Conservation (phyloP, 2,113 vertebrate genomes). For the Vidua macroura region DNA sequence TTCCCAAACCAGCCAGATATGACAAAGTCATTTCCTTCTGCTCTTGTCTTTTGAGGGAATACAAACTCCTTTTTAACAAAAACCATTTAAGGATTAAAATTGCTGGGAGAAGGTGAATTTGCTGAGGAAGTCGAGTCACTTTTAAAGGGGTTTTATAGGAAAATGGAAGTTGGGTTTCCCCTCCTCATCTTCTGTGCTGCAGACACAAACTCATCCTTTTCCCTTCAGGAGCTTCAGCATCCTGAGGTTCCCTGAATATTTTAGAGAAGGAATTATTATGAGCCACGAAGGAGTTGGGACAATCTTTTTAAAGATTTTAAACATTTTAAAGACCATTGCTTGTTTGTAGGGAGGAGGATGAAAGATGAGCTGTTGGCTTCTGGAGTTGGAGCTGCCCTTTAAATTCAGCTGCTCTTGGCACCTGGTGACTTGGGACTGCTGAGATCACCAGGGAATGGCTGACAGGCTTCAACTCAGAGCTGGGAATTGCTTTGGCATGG, state of each 20-base stretch:
- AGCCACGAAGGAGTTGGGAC: neutral
- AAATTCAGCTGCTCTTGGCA: neutral
- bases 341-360: slow-evolving; percentile 2
- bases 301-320: neutral
- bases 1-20: slow-evolving; percentile 89
- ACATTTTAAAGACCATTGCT: neutral
- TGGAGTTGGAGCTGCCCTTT: neutral
- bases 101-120: slow-evolving; percentile 53
- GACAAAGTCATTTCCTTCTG: slow-evolving; percentile 90
- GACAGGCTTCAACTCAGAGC: neutral
- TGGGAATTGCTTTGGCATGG: neutral
- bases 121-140: neutral
- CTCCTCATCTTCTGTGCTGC: neutral
- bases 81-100: slow-evolving; percentile 71
- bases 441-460: neutral
- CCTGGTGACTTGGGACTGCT: neutral
- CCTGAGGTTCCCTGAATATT: neutral
- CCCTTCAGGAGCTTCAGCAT: neutral
- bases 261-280: neutral
- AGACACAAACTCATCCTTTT: neutral
- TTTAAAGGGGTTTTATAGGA: neutral
- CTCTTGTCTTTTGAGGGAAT: slow-evolving; percentile 82
- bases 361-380: slow-evolving; percentile 29
- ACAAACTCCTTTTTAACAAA: slow-evolving; percentile 71
- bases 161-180: slow-evolving; percentile 1